A percentile compares a stretch with the other conserved stretches of the same genome.
Conservation (phyloP, 1,140 invertebrate genomes). For the Trissolcus basalis region DNA sequence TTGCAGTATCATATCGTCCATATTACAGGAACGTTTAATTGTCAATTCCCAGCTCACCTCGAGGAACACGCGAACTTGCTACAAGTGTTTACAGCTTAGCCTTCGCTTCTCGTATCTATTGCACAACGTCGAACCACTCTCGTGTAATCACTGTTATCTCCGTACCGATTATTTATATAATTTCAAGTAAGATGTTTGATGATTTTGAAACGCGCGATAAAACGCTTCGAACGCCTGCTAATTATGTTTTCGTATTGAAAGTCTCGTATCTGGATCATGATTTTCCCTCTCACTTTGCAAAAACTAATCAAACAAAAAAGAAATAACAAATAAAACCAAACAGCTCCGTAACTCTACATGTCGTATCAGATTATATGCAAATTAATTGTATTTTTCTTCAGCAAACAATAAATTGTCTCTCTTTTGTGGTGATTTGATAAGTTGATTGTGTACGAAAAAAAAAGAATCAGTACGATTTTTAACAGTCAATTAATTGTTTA, state of each 20-base stretch:
- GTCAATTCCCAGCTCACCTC: constrained; percentile 23
- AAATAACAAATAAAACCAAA: not conserved
- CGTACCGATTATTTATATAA: constrained; percentile 18
- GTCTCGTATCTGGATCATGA: too few relatives aligned
- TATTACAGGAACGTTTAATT: constrained; percentile 32
- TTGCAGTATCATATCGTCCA: constrained; percentile 20
- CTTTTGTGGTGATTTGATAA: not conserved
- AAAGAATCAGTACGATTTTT: too few relatives aligned
- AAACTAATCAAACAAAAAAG: not conserved
- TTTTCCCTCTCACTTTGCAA: too few relatives aligned
- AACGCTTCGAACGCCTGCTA: constrained; percentile 6
- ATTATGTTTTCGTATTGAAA: constrained; percentile 19
- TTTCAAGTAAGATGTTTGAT: not conserved
- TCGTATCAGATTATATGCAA: constrained; percentile 8
- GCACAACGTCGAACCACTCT: constrained; percentile 23
- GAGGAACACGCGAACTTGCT: constrained; percentile 1
- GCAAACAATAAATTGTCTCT: not conserved
- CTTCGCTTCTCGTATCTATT: constrained; percentile 25
- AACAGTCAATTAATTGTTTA: not conserved
- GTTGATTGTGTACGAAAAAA: not conserved
- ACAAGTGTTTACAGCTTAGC: constrained; percentile 16
- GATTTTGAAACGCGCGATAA: constrained; percentile 18
- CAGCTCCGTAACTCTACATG: not conserved
- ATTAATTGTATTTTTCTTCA: not conserved
- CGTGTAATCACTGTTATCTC: constrained; percentile 13